Evolutionary conservation across 1,140 invertebrate genomes (phyloP), one percentile per base, ranked within the genome.

Genomic region (Eciton burchellii): DNA sequence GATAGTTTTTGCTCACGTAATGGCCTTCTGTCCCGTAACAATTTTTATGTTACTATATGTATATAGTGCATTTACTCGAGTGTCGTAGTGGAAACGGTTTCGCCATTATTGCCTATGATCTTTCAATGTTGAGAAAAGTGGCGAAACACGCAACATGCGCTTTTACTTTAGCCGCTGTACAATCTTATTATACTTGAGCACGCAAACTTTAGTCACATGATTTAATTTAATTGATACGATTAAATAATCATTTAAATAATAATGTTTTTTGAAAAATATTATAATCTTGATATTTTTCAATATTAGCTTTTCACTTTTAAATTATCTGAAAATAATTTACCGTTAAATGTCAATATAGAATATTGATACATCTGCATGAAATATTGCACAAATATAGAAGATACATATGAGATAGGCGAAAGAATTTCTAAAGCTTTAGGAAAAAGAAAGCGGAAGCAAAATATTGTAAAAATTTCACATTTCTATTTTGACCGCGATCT

Each of bases 401-500:
- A 29, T 29, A 45, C 52, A 57, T 35, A 73, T 60, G 43, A 16
- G 21, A 21, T 26, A 12, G 16, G 16, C n/a, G n/a, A n/a, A n/a
- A n/a, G n/a, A n/a, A n/a, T n/a, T 62, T 47, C 6, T 29, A 21
- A n/a, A 43, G 35, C 43, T 74, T 11, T 35, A 5, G 3, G 35
- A 8, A 63, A 43, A 2, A 56, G 41, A 6, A 19, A 2, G 14
- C 2, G 26, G 21, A 21, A 9, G 16, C 26, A 29, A 66, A 47
- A 1, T 68, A 24, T 68, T 24, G 63, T 57, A 68, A 79, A 70
- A 79, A 79, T 68, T n/a, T 77, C 49, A 47, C 35, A 9, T 57
- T 56, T 19, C 49, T 21, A 8, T 3, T 54, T 43, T 79, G 63
- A 79, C 74, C 74, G 35, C 74, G 74, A 79, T 63, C 74, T 70